These are phyloP conservation scores for Ceratina calcarata DNA, from an alignment of 1,140 invertebrate species.

Conservation along the genomic window DNA sequence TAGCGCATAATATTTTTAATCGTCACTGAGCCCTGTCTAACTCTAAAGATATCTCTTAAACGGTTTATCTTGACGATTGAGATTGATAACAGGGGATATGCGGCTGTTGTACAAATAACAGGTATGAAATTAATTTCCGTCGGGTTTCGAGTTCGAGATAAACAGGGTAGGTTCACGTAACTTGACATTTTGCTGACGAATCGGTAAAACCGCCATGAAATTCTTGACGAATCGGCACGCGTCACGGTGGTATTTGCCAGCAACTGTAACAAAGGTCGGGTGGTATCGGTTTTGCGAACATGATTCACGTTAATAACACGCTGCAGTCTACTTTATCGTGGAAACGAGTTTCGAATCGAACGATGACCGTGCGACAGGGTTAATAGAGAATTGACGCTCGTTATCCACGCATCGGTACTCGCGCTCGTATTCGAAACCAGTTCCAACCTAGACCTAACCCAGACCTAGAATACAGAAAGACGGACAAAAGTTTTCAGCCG, in stretches of 20 bases:
- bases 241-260: constrained; percentile 43
- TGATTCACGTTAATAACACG: constrained; percentile 35
- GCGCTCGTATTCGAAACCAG: constrained; percentile 15
- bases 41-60: no score
- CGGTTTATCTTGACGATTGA: no score
- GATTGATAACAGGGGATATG: no score
- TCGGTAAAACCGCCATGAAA: constrained; percentile 39
- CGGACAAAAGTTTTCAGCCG: constrained; percentile 32
- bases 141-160: no score
- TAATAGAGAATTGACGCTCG: no score
- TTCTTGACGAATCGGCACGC: constrained; percentile 11
- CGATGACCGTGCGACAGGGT: no score
- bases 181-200: constrained; percentile 44
- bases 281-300: not conserved
- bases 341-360: no score
- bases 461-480: constrained; percentile 46
- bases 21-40: no score
- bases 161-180: not conserved
- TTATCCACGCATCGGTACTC: not conserved
- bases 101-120: no score
- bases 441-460: constrained; percentile 38
- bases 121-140: no score
- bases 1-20: not conserved
- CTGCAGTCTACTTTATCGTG: not conserved
- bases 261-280: constrained; percentile 36